These are phyloP conservation scores for Seriola aureovittata DNA, from an alignment of 2,113 vertebrate genomes.

Conservation along the genomic window DNA sequence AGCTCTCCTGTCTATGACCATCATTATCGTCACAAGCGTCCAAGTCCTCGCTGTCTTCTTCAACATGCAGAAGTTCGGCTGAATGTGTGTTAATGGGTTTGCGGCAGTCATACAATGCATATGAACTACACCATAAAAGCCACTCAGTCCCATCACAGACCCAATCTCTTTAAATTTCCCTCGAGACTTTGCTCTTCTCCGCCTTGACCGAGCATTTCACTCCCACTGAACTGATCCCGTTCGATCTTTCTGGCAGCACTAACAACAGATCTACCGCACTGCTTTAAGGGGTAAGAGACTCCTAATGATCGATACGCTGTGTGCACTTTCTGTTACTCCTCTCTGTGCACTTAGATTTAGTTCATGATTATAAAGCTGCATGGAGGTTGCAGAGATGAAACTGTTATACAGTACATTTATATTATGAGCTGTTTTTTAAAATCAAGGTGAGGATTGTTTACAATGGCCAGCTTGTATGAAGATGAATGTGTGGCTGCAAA, in stretches of 20 bases:
- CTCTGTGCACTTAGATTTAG: neutral
- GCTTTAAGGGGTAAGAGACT: constrained; percentile 25
- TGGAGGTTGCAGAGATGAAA: neutral
- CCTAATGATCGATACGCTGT: constrained; percentile 22
- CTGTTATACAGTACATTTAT: neutral
- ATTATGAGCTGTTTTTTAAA: neutral
- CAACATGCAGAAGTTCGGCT: neutral
- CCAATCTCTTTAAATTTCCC: constrained; percentile 61
- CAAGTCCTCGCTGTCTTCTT: neutral
- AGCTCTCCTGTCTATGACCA: neutral
- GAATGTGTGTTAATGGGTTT: constrained; percentile 45
- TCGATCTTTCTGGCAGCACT: constrained; percentile 40
- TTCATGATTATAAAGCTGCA: constrained; percentile 1
- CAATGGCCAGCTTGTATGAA: neutral
- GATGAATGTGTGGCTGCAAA: constrained; percentile 7
- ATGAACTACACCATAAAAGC: constrained; percentile 26
- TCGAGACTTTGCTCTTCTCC: constrained; percentile 36
- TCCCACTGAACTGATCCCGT: constrained; percentile 54
- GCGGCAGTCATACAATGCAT: constrained; percentile 33
- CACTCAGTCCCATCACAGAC: constrained; percentile 46
- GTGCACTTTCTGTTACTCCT: constrained; percentile 11
- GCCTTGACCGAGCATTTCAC: constrained; percentile 50
- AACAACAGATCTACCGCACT: constrained; percentile 23
- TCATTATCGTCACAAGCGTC: constrained; percentile 12
- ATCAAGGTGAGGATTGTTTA: neutral